These are phyloP conservation scores for Lepus townsendii DNA, from an alignment of 2,797 vertebrate species.

Conservation along the genomic window DNA sequence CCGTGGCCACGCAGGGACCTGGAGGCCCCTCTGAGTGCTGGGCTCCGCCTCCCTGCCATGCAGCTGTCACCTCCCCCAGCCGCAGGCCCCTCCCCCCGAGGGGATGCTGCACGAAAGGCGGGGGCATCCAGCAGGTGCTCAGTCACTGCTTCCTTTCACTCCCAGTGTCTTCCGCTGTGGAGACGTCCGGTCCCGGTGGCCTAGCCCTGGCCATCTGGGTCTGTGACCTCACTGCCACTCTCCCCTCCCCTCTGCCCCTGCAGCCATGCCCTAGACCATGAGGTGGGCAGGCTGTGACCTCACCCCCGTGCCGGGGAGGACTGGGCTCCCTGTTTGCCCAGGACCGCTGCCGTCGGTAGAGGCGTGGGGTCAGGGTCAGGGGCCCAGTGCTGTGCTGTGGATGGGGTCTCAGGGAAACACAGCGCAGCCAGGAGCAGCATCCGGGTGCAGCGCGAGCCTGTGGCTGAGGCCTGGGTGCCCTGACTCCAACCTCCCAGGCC, in stretches of 20 bases:
- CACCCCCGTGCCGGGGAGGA: fast-evolving
- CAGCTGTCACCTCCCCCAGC: not conserved
- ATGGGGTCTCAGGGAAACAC: not conserved
- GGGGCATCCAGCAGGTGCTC: not conserved
- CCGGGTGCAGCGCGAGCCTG: not conserved
- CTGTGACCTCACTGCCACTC: not conserved
- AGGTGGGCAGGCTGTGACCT: not conserved
- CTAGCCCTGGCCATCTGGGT: too few relatives aligned
- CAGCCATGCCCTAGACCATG: not conserved
- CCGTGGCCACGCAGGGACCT: fast-evolving
- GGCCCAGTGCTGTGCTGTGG: not conserved
- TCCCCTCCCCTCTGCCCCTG: not conserved
- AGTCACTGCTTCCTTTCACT: too few relatives aligned
- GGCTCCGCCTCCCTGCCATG: not conserved
- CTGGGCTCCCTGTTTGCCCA: fast-evolving
- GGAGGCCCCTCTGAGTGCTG: not conserved
- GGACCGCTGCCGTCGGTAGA: fast-evolving
- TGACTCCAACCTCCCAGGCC: too few relatives aligned
- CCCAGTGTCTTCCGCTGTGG: not conserved
- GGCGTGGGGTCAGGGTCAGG: not conserved
- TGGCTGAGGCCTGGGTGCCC: too few relatives aligned
- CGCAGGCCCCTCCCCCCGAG: not conserved
- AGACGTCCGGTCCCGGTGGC: not conserved
- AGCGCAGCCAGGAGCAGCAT: fast-evolving
- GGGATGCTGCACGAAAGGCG: not conserved